Conservation (phyloP, 2,113 vertebrate species). For the Bujurquina vittata region DNA sequence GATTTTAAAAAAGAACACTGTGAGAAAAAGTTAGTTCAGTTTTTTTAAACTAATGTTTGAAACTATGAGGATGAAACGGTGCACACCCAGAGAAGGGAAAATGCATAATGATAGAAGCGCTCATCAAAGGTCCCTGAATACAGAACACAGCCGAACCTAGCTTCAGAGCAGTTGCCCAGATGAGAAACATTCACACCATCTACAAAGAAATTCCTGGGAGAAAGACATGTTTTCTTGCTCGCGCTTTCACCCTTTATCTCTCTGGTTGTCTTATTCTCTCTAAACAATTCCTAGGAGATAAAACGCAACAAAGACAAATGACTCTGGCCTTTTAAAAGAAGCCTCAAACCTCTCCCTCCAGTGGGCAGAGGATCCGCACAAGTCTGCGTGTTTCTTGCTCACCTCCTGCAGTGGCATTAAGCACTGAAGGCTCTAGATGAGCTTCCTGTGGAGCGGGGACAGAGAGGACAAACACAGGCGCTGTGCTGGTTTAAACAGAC, state of each 20-base stretch:
- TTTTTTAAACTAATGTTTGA: slow-evolving; percentile 1
- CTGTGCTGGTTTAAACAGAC: slow-evolving; percentile 75
- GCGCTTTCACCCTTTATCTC: slow-evolving; percentile 41
- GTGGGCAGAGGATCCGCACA: slow-evolving; percentile 53
- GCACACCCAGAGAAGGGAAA: neutral
- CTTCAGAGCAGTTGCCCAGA: slow-evolving; percentile 16
- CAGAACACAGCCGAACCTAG: slow-evolving; percentile 5
- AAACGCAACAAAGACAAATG: slow-evolving; percentile 68
- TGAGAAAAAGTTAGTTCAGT: neutral
- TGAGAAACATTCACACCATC: slow-evolving; percentile 32
- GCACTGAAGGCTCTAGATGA: slow-evolving; percentile 55
- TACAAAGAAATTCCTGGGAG: slow-evolving; percentile 32
- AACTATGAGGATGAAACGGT: neutral
- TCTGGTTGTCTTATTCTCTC: slow-evolving; percentile 19
- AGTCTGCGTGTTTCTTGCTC: slow-evolving; percentile 51
- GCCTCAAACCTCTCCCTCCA: slow-evolving; percentile 52
- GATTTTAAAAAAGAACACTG: too few relatives aligned
- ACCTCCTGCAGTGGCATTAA: slow-evolving; percentile 70
- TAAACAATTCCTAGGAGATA: slow-evolving; percentile 63
- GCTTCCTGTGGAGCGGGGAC: slow-evolving; percentile 70
- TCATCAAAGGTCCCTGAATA: neutral
- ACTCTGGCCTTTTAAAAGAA: slow-evolving; percentile 72
- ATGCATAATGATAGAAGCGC: neutral
- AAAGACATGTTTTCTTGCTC: slow-evolving; percentile 19
- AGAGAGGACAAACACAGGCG: slow-evolving; percentile 74